Base-by-base conservation (phyloP, 2,888 invertebrate species). In the Mechanitis messenoides region DNA sequence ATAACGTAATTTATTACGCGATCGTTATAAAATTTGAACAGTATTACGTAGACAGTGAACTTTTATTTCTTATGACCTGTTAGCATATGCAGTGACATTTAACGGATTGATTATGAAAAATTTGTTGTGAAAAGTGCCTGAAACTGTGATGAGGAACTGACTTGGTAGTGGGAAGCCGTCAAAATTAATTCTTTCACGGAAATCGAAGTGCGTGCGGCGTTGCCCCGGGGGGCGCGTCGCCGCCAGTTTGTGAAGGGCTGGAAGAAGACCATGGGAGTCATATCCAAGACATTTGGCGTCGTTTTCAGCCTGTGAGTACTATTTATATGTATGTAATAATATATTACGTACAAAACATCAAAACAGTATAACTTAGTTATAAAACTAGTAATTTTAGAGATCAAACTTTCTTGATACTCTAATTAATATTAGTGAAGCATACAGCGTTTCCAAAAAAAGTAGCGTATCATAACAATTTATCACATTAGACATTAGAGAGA, bases 291-390 rank as follows among this genome's bases (percentile, higher is more conserved):
- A 65, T 92, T 94, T 73, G 94, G 94, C 85, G 93, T 94, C 81
- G 92, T 95, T 81, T 94, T 94, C 92, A 94, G 94, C 89, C 94
- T 95, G 95, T 95, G 89, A 94, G 94, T 94, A 64, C 33, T 54
- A 11, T 11, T 11, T 42, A 9, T 42, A 9, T 50, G 5, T 31
- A 50, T 31, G 31, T 31, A 50, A n/a, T 28, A 31, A 31, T 31
- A n/a, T 31, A 7, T 31, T 31, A 50, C 50, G 31, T 9, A 31
- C 28, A 31, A 31, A 50, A 31, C 7, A 28, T 31, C 28, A 9
- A 50, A 5, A 31, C 50, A 6, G 3, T 47, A 2, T 3, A 35
- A 35, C 42, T 9, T 42, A 3, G 1, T 3, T 1, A 11, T 9
- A 42, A 42, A 9, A 42, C 42, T 42, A 9, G 42, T 42, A 11